Evolutionary conservation across 2,888 invertebrate species (phyloP).

Genomic region (Griposia aprilina): DNA sequence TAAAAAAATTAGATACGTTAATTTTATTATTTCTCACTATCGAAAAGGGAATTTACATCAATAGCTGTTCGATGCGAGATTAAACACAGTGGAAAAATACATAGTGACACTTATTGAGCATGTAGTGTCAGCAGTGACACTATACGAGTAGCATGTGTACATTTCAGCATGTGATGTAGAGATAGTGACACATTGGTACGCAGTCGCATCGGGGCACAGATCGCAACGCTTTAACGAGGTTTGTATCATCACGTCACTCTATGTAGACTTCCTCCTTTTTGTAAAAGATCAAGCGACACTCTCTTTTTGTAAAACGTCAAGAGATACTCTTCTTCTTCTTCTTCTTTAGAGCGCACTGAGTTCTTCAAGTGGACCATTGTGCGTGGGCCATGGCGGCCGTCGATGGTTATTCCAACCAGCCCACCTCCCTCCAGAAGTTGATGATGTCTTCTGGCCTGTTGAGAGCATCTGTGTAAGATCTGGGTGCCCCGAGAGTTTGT

Average conservation of each 20-base stretch:
- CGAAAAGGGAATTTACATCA: background rate
- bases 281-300: too few relatives aligned
- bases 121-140: background rate
- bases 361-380: too few relatives aligned
- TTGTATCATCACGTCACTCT: background rate
- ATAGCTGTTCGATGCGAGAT: background rate
- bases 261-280: background rate
- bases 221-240: background rate
- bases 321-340: background rate
- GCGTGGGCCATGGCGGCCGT: too few relatives aligned
- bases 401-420: too few relatives aligned
- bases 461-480: too few relatives aligned
- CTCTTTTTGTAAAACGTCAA: background rate
- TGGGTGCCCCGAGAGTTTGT: too few relatives aligned
- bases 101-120: conserved; percentile 3
- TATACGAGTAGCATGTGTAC: background rate
- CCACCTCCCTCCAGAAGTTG: too few relatives aligned
- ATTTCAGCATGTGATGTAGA: background rate
- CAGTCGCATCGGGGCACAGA: background rate
- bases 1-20: background rate
- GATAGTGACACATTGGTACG: background rate
- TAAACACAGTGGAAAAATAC: background rate
- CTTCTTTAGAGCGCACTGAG: too few relatives aligned
- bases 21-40: conserved; percentile 7
- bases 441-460: too few relatives aligned